phyloP scores from a whole-genome alignment of 2,113 vertebrate genomes.

The Talpa occidentalis region DNA sequence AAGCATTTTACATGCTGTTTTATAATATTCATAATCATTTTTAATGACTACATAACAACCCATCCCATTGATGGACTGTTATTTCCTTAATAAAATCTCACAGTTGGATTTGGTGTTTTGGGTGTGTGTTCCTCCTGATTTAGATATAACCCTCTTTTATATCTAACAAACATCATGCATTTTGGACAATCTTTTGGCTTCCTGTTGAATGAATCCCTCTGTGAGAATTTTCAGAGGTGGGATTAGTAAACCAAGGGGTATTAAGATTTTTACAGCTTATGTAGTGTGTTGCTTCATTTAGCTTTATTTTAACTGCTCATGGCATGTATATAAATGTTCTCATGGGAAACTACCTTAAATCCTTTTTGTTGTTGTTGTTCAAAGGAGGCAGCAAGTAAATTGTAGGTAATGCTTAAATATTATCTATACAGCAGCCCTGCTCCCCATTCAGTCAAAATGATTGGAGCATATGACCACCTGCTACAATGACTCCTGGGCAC shows the following conservation, averaged over 20 bases:
- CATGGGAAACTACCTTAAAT: conserved; percentile 25
- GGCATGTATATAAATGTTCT: conserved; percentile 39
- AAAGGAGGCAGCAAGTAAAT: conserved; percentile 19
- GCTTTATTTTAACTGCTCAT: conserved; percentile 69
- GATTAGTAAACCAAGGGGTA: conserved; percentile 55
- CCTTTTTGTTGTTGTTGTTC: neutral
- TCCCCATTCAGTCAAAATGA: neutral
- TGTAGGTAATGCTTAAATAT: neutral
- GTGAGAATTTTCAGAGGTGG: conserved; percentile 58
- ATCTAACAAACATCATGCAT: conserved; percentile 23
- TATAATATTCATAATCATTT: conserved; percentile 70
- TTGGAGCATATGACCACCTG: neutral
- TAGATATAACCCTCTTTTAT: conserved; percentile 51
- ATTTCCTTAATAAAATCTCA: conserved; percentile 78
- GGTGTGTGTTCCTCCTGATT: conserved; percentile 47
- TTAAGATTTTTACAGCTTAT: conserved; percentile 60
- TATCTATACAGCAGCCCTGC: neutral
- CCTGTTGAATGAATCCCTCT: conserved; percentile 62
- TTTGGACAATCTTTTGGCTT: conserved; percentile 62
- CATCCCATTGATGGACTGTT: conserved; percentile 58
- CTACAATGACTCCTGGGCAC: fast-evolving
- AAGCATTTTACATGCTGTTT: conserved; percentile 73
- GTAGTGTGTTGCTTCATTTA: conserved; percentile 68
- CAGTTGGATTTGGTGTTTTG: conserved; percentile 70
- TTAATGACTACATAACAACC: conserved; percentile 66